A percentile compares a stretch with the other conserved stretches of the same genome.
Evolutionary conservation across 2,113 vertebrate genomes (phyloP).

Genomic region (Noturus placidus): DNA sequence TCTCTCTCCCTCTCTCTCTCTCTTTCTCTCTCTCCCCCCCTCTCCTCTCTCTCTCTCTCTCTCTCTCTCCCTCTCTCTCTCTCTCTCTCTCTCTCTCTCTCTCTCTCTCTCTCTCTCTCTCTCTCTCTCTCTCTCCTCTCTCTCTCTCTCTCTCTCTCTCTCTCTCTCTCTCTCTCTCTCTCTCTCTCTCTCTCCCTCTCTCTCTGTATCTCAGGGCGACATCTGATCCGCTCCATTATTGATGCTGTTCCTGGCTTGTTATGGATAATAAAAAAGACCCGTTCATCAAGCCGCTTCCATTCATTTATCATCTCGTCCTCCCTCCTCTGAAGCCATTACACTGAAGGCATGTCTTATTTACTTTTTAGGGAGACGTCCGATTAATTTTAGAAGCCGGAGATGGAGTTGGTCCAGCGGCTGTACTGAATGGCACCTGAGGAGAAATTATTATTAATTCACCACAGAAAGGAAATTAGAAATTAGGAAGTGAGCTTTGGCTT

Average conservation of each 20-base stretch:
- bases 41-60: neutral
- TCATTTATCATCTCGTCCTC: slow-evolving; percentile 50
- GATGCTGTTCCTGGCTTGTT: slow-evolving; percentile 53
- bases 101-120: too few species aligned
- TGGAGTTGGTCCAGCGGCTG: slow-evolving; percentile 41
- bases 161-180: neutral
- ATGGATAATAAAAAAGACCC: slow-evolving; percentile 54
- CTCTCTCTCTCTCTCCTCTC: too few species aligned
- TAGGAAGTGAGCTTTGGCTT: slow-evolving; percentile 36
- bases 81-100: too few species aligned
- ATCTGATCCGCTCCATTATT: slow-evolving; percentile 46
- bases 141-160: too few species aligned
- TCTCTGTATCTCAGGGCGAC: slow-evolving; percentile 6
- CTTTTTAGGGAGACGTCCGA: slow-evolving; percentile 51
- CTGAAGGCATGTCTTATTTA: slow-evolving; percentile 56
- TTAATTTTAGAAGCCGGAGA: slow-evolving; percentile 58
- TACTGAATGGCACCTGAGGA: slow-evolving; percentile 49
- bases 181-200: neutral
- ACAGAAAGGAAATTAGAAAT: slow-evolving; percentile 59
- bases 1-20: neutral
- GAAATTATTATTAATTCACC: slow-evolving; percentile 58
- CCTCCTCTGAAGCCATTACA: slow-evolving; percentile 48
- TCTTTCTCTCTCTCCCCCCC: neutral
- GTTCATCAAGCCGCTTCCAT: slow-evolving; percentile 54
- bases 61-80: too few species aligned